Evolutionary conservation across 1,140 invertebrate genomes (phyloP).

Genomic region (Diploscapter pachys): DNA sequence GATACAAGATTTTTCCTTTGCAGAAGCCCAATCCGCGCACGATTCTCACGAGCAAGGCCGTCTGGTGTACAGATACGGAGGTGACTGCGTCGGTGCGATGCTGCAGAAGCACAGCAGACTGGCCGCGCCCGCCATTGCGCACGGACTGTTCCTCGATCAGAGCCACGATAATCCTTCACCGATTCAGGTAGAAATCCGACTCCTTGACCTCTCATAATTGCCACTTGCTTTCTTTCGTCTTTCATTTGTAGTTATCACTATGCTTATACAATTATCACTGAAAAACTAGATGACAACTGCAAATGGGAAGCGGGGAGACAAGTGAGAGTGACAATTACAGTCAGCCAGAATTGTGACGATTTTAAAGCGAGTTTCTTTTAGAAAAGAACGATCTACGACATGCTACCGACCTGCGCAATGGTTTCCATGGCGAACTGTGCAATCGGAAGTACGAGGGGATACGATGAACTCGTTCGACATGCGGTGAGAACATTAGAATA

Average conservation of each 20-base stretch:
- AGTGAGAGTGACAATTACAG: no score
- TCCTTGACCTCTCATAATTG: no score
- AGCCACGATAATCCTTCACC: constrained; percentile 95
- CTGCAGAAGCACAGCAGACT: constrained; percentile 68
- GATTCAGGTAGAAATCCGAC: constrained; percentile 62
- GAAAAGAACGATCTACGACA: constrained; percentile 80
- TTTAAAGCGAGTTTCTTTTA: constrained; percentile 62
- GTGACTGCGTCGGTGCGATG: constrained; percentile 86
- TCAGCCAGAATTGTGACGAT: constrained; percentile 23
- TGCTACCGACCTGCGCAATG: constrained; percentile 80
- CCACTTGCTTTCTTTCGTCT: no score
- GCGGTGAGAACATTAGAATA: no score
- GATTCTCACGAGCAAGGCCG: constrained; percentile 87
- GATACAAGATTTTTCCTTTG: no score
- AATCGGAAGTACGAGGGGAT: constrained; percentile 85
- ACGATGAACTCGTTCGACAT: constrained; percentile 94
- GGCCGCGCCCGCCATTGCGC: constrained; percentile 77
- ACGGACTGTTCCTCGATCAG: constrained; percentile 88
- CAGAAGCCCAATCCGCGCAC: constrained; percentile 86
- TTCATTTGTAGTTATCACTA: no score
- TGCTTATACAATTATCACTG: no score
- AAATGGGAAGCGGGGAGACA: no score
- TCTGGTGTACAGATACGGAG: constrained; percentile 89
- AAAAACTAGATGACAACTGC: no score
- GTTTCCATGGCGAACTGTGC: constrained; percentile 89